phyloP scores from a whole-genome alignment of 2,888 invertebrate genomes.

The Anoplius nigerrimus region DNA sequence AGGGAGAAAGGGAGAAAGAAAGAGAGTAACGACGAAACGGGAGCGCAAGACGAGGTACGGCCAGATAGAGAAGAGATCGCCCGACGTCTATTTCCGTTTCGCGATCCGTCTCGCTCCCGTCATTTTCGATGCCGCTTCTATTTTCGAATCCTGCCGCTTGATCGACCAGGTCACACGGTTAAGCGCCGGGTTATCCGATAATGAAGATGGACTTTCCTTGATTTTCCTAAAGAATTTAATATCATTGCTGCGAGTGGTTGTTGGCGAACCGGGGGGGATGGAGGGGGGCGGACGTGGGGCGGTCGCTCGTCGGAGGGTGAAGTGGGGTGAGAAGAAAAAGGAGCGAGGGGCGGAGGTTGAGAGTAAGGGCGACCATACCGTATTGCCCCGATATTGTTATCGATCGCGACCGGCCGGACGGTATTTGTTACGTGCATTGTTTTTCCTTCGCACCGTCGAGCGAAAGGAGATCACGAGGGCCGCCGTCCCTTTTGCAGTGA shows the following conservation, averaged over 20 bases:
- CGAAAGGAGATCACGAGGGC: conserved; percentile 62
- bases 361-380: conserved; percentile 24
- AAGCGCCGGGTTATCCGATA: conserved; percentile 60
- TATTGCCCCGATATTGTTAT: conserved; percentile 51
- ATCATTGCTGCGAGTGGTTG: conserved; percentile 32
- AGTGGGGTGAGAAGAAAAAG: neutral
- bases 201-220: conserved; percentile 67
- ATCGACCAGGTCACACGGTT: conserved; percentile 67
- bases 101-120: conserved; percentile 49
- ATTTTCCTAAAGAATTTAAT: conserved; percentile 63
- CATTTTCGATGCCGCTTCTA: conserved; percentile 56
- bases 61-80: neutral
- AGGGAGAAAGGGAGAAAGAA: neutral
- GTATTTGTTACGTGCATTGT: conserved; percentile 60
- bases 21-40: neutral
- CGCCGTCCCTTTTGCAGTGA: conserved; percentile 52
- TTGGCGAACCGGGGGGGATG: conserved; percentile 7
- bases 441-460: conserved; percentile 66
- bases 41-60: neutral
- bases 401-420: conserved; percentile 50
- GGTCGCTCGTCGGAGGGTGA: neutral
- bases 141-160: conserved; percentile 58
- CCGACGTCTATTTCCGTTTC: conserved; percentile 55
- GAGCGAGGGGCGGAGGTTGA: conserved; percentile 5
- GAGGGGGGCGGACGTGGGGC: neutral